These are phyloP conservation scores for Apeira syringaria DNA, from an alignment of 2,888 invertebrate species.

Conservation along the genomic window DNA sequence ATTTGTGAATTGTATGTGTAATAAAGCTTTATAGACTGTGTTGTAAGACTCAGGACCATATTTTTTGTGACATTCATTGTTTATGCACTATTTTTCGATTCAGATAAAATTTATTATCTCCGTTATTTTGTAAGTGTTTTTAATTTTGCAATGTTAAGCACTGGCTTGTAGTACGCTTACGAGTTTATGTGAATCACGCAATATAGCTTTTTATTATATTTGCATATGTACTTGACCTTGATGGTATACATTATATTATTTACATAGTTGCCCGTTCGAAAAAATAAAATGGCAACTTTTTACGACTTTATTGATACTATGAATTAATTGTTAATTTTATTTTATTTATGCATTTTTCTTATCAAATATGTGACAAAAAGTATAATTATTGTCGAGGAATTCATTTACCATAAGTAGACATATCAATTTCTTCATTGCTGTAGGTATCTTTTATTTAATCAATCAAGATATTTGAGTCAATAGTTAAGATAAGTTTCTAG, in stretches of 20 bases:
- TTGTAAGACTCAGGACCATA: conserved; percentile 79
- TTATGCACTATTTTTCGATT: conserved; percentile 60
- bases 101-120: conserved; percentile 40
- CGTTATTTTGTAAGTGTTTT: conserved; percentile 54
- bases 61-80: conserved; percentile 54
- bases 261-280: conserved; percentile 23
- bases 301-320: conserved; percentile 10
- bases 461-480: conserved; percentile 23
- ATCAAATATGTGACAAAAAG: conserved; percentile 11
- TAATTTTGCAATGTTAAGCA: conserved; percentile 63
- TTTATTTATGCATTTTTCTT: conserved; percentile 29
- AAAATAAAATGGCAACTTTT: conserved; percentile 17
- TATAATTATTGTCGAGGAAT: conserved; percentile 11
- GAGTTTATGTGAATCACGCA: conserved; percentile 45
- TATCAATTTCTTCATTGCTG: conserved; percentile 26
- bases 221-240: conserved; percentile 25
- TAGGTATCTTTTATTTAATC: conserved; percentile 11
- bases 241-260: conserved; percentile 30
- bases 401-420: conserved; percentile 25
- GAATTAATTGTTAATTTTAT: conserved; percentile 10
- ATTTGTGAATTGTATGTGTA: conserved; percentile 60
- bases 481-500: conserved; percentile 35
- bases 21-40: conserved; percentile 77
- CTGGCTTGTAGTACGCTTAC: conserved; percentile 73
- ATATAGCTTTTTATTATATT: conserved; percentile 40